A percentile compares a stretch with the other conserved stretches of the same genome.
Conservation (phyloP, 2,113 vertebrate genomes). For the Gymnarchus niloticus region DNA sequence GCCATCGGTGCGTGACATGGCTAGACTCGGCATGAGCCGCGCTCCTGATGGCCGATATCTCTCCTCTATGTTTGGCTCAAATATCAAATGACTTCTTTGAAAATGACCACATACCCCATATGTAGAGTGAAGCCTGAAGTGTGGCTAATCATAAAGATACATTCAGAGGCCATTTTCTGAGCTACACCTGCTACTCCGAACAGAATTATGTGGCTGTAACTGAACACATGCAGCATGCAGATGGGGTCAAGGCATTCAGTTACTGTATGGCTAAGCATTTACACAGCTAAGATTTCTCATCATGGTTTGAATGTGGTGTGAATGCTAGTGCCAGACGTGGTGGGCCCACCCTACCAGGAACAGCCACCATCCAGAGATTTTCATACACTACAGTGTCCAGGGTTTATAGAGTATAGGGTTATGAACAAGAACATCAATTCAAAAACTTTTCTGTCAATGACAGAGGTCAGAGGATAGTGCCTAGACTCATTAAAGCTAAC, state of each 20-base stretch:
- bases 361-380: background rate
- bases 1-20: constrained; percentile 69
- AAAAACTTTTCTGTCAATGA: background rate
- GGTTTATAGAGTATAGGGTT: background rate
- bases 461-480: background rate
- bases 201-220: background rate
- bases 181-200: background rate
- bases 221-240: background rate
- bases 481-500: background rate
- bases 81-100: constrained; percentile 41
- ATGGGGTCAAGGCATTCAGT: background rate
- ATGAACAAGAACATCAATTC: background rate
- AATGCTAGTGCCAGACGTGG: background rate
- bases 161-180: background rate
- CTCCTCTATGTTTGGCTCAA: constrained; percentile 23
- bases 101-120: constrained; percentile 26
- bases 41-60: background rate
- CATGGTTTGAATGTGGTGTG: background rate
- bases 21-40: constrained; percentile 60
- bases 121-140: background rate
- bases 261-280: background rate
- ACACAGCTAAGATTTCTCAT: background rate
- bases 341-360: too few relatives aligned
- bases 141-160: background rate
- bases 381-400: too few relatives aligned